Conservation (phyloP, 1,140 invertebrate genomes). For the Lepidurus arcticus region DNA sequence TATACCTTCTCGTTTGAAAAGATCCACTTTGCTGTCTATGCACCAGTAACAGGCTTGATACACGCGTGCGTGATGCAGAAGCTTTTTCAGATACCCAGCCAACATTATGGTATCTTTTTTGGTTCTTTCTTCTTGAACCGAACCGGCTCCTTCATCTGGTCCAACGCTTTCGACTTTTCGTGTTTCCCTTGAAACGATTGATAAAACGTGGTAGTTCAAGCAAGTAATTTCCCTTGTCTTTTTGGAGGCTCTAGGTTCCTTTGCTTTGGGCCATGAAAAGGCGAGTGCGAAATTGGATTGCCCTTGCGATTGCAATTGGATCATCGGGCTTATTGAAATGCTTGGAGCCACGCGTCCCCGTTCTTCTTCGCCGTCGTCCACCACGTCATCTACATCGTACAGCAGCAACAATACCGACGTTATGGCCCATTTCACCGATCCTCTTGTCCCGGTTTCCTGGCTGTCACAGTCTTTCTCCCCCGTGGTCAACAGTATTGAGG, state of each 20-base stretch:
- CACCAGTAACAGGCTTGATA: no score
- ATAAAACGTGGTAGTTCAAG: background rate
- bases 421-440: background rate
- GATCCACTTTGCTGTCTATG: background rate
- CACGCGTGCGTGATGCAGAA: no score
- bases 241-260: slow-evolving; percentile 7
- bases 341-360: background rate
- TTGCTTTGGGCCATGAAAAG: slow-evolving; percentile 15
- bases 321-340: background rate
- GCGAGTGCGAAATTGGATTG: slow-evolving; percentile 8
- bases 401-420: background rate
- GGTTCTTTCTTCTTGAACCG: no score
- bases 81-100: no score
- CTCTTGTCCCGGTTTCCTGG: background rate
- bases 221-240: slow-evolving; percentile 10
- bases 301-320: slow-evolving; percentile 18
- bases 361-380: slow-evolving; percentile 1
- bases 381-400: background rate
- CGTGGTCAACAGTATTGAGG: background rate
- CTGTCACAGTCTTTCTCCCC: background rate
- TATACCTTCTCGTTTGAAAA: background rate
- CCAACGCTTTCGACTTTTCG: background rate
- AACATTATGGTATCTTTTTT: no score
- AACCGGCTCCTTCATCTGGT: background rate
- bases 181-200: background rate